Evolutionary conservation across 2,113 vertebrate genomes (phyloP).

Genomic region (Sylvia atricapilla): DNA sequence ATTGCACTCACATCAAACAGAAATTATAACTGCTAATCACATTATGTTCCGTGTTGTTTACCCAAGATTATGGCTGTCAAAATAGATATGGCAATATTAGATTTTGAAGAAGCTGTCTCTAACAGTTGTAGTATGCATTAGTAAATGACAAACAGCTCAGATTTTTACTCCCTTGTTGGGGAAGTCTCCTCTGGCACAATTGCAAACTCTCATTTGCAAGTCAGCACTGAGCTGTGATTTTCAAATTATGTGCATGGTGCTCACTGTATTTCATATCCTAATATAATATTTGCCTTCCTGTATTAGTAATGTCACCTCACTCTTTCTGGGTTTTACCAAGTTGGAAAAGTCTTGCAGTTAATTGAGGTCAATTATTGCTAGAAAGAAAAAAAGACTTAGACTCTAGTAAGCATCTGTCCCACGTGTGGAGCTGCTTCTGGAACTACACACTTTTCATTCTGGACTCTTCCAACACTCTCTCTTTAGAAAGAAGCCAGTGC

Average conservation of each 20-base stretch:
- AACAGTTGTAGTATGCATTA: neutral
- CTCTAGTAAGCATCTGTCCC: neutral
- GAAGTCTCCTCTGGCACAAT: neutral
- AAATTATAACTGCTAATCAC: slow-evolving; percentile 39
- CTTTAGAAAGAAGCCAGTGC: neutral
- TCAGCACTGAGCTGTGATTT: neutral
- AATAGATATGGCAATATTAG: neutral
- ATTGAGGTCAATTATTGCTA: neutral
- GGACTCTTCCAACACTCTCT: neutral
- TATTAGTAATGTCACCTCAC: neutral
- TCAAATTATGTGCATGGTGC: neutral
- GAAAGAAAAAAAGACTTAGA: neutral
- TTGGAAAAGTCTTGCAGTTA: neutral
- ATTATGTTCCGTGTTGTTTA: slow-evolving; percentile 27
- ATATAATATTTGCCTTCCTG: neutral
- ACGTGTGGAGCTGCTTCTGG: neutral
- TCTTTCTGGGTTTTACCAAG: neutral
- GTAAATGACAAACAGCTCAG: neutral
- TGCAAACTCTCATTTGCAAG: slow-evolving; percentile 42
- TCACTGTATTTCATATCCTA: neutral
- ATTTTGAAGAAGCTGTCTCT: neutral
- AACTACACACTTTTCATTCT: neutral
- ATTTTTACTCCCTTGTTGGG: slow-evolving; percentile 8
- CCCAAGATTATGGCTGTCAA: neutral
- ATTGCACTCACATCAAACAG: neutral